Conservation (phyloP, 2,113 vertebrate genomes). For the Pterocles burchelli region DNA sequence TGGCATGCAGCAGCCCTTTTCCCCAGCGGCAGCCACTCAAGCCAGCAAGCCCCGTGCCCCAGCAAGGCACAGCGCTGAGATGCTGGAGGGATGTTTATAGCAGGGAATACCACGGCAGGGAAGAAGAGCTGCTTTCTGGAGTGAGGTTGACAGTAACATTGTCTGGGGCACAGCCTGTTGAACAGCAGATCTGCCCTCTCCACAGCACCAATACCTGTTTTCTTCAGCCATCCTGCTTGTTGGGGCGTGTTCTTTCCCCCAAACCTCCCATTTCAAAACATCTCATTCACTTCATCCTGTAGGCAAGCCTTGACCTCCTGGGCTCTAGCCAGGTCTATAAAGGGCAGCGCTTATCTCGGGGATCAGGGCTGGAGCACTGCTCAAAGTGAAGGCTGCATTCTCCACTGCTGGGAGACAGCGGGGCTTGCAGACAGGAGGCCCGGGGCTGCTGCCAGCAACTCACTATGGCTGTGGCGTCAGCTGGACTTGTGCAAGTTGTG, state of each 20-base stretch:
- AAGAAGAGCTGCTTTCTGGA: conserved; percentile 34
- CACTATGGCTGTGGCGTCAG: not conserved
- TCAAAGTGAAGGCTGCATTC: not conserved
- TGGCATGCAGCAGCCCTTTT: not conserved
- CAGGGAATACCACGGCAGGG: not conserved
- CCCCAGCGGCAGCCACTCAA: not conserved
- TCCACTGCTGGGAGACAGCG: not conserved
- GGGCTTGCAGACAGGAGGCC: not conserved
- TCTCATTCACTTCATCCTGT: not conserved
- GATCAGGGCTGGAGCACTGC: not conserved
- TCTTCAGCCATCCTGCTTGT: not conserved
- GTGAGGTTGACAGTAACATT: not conserved
- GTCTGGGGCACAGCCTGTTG: no score
- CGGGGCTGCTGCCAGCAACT: not conserved
- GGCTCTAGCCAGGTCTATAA: not conserved
- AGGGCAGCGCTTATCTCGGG: not conserved
- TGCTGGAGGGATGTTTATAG: not conserved
- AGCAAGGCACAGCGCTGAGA: not conserved
- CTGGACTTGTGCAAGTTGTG: not conserved
- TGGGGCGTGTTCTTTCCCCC: not conserved
- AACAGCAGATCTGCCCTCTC: conserved; percentile 5
- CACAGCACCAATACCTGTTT: not conserved
- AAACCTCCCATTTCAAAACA: not conserved
- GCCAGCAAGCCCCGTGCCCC: not conserved
- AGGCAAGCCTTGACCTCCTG: not conserved